Evolutionary conservation across 2,888 invertebrate genomes (phyloP).

Genomic region (Blomia tropicalis): DNA sequence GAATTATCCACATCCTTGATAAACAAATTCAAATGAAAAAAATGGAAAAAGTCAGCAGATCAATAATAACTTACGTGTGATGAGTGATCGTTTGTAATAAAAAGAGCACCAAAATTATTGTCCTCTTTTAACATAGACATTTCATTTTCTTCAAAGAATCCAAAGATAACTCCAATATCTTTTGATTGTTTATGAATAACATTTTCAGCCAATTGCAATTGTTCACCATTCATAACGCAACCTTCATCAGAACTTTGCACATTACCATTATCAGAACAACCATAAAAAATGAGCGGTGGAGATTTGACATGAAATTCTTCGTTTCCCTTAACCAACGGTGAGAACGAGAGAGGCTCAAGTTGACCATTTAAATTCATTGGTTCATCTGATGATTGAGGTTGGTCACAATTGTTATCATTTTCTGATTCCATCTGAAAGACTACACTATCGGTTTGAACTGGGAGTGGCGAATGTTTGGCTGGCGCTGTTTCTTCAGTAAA

Average conservation of each 20-base stretch:
- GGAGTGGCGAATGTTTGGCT: too few relatives aligned
- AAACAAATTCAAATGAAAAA: too few relatives aligned
- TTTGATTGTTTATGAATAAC: background rate
- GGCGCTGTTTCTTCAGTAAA: background rate
- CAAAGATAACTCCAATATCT: constrained; percentile 3
- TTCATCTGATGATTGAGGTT: background rate
- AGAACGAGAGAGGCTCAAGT: background rate
- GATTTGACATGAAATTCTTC: too few relatives aligned
- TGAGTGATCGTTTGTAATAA: too few relatives aligned
- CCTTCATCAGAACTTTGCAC: background rate
- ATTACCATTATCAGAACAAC: background rate
- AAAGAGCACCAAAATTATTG: too few relatives aligned
- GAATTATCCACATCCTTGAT: too few relatives aligned
- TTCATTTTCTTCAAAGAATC: constrained; percentile 9
- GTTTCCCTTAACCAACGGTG: background rate
- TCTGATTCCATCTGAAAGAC: too few relatives aligned
- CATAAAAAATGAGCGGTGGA: background rate
- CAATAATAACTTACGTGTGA: too few relatives aligned
- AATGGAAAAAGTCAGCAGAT: too few relatives aligned
- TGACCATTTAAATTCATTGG: background rate
- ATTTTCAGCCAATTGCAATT: background rate
- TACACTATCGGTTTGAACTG: background rate
- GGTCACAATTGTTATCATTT: background rate
- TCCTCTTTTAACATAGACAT: too few relatives aligned
- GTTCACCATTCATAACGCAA: background rate